Conservation (phyloP, 2,888 invertebrate species). For the Cantharis lateralis region DNA sequence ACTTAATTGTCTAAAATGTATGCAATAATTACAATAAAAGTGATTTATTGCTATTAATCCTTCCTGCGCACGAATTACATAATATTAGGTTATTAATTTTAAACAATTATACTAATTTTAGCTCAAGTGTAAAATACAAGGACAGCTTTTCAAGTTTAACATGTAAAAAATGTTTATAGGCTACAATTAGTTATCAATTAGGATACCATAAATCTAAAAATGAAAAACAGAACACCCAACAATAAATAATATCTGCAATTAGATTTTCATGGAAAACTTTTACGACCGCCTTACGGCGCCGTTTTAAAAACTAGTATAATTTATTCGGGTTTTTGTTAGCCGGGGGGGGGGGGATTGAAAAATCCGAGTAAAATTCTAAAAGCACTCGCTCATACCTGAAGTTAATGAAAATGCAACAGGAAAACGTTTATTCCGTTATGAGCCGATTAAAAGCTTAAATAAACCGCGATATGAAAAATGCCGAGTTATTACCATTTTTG, state of each 20-base stretch:
- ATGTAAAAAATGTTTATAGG: background rate
- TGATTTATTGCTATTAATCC: background rate
- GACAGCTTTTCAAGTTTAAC: background rate
- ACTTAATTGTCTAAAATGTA: background rate
- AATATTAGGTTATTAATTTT: background rate
- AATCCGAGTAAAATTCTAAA: no score
- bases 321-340: no score
- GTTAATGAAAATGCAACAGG: no score
- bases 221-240: background rate
- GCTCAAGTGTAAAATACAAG: background rate
- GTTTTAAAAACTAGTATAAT: no score
- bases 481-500: no score
- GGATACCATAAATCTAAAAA: background rate
- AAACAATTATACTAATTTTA: background rate
- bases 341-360: no score
- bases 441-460: no score
- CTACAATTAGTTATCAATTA: background rate
- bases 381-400: no score
- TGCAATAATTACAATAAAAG: background rate
- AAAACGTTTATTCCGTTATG: no score
- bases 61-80: background rate
- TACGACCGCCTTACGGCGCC: no score
- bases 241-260: background rate
- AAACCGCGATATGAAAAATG: no score
- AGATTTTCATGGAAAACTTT: no score